Conservation (phyloP, 2,888 invertebrate species). For the Physocephala rufipes region DNA sequence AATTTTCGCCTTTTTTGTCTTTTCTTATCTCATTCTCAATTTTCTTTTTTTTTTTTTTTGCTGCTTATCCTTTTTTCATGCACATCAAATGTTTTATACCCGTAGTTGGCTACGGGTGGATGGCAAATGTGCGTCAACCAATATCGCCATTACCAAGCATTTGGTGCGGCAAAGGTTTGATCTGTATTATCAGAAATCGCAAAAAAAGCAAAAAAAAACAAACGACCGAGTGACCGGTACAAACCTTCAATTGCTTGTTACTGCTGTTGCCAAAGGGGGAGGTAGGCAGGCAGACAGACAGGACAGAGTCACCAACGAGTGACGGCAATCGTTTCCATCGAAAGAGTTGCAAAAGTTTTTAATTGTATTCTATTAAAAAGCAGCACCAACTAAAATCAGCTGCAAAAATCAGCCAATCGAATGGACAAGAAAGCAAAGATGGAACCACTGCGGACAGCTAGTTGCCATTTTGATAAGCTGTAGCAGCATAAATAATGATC, state of each 20-base stretch:
- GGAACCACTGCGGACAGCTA: too few relatives aligned
- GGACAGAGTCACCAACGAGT: not conserved
- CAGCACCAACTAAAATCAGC: too few relatives aligned
- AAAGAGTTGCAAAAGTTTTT: not conserved
- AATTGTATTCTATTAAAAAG: constrained; percentile 1
- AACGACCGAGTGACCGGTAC: too few relatives aligned
- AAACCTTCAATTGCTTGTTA: not conserved
- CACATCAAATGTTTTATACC: not conserved
- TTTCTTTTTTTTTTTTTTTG: not conserved
- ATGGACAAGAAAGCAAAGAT: not conserved
- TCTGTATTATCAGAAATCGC: not conserved
- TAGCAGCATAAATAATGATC: not conserved
- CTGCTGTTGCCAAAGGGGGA: not conserved
- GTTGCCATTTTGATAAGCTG: too few relatives aligned
- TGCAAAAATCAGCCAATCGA: not conserved
- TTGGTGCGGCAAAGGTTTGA: not conserved
- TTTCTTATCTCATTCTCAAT: too few relatives aligned
- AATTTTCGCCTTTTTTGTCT: too few relatives aligned
- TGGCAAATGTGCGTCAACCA: not conserved
- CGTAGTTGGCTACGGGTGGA: not conserved
- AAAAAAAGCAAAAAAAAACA: not conserved
- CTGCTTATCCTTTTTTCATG: not conserved
- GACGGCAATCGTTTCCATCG: not conserved
- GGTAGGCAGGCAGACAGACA: not conserved
- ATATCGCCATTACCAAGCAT: not conserved